A percentile compares a stretch with the other conserved stretches of the same genome.
Evolutionary conservation across 1,140 invertebrate species (phyloP).

Genomic region (Drosophila obscura): DNA sequence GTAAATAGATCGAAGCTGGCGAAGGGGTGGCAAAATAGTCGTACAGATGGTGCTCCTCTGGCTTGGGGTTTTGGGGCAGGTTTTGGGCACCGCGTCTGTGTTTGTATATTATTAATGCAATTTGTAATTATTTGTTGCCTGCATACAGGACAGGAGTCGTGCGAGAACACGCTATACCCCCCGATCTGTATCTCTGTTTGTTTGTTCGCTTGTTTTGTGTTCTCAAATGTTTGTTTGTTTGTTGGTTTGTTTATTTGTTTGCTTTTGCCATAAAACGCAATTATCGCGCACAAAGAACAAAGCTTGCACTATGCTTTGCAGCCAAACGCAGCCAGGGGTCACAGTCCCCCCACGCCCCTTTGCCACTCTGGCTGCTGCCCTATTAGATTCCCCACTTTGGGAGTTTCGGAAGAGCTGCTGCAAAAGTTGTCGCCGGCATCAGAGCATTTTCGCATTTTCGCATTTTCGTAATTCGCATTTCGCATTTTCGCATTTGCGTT

Average conservation of each 20-base stretch:
- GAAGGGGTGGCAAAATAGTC: too few species aligned
- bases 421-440: constrained; percentile 62
- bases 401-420: constrained; percentile 58
- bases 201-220: constrained; percentile 12
- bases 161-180: neutral
- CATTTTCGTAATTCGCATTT: constrained; percentile 57
- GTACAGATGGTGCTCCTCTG: too few species aligned
- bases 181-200: constrained; percentile 16
- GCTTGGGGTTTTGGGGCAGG: neutral
- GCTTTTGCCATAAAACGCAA: constrained; percentile 63
- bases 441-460: constrained; percentile 44
- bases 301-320: too few species aligned
- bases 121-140: constrained; percentile 64
- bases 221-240: constrained; percentile 4
- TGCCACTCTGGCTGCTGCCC: neutral
- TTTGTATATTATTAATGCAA: constrained; percentile 68
- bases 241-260: constrained; percentile 42
- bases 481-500: constrained; percentile 66
- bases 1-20: constrained; percentile 16
- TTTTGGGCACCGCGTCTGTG: constrained; percentile 15
- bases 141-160: constrained; percentile 8
- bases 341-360: neutral
- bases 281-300: constrained; percentile 58
- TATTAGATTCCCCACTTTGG: constrained; percentile 14
- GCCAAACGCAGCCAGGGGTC: constrained; percentile 27